phyloP scores from a whole-genome alignment of 2,888 invertebrate species.

The Salticus scenicus region DNA sequence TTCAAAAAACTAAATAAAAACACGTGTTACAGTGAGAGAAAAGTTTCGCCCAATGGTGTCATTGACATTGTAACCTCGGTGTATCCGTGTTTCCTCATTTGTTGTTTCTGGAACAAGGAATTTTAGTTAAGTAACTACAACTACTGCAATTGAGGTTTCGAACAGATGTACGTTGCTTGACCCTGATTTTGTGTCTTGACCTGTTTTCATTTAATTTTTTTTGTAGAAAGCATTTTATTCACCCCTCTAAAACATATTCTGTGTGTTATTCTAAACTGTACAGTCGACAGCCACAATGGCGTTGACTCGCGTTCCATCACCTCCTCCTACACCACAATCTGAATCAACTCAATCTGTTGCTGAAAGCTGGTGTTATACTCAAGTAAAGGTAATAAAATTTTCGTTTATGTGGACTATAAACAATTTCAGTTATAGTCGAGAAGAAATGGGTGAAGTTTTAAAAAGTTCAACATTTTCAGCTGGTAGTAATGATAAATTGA shows the following conservation, averaged over 20 bases:
- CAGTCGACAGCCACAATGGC: constrained; percentile 80
- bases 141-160: constrained; percentile 52
- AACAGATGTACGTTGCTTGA: constrained; percentile 57
- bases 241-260: neutral
- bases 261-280: constrained; percentile 13
- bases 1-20: constrained; percentile 39
- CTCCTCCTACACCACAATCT: constrained; percentile 82
- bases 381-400: constrained; percentile 99
- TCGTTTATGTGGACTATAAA: constrained; percentile 99
- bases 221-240: neutral
- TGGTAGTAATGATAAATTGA: constrained; percentile 99
- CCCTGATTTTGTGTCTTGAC: constrained; percentile 49
- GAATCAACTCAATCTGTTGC: constrained; percentile 98
- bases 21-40: constrained; percentile 44
- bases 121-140: constrained; percentile 63
- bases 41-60: constrained; percentile 66
- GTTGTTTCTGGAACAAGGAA: constrained; percentile 68
- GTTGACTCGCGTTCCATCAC: constrained; percentile 95
- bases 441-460: constrained; percentile 99
- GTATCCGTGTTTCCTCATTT: constrained; percentile 67
- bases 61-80: constrained; percentile 68
- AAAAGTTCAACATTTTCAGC: constrained; percentile 99
- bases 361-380: constrained; percentile 99
- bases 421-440: constrained; percentile 99
- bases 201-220: constrained; percentile 31